Conservation (phyloP, 1,140 invertebrate species). For the Drosophila pruinosa region DNA sequence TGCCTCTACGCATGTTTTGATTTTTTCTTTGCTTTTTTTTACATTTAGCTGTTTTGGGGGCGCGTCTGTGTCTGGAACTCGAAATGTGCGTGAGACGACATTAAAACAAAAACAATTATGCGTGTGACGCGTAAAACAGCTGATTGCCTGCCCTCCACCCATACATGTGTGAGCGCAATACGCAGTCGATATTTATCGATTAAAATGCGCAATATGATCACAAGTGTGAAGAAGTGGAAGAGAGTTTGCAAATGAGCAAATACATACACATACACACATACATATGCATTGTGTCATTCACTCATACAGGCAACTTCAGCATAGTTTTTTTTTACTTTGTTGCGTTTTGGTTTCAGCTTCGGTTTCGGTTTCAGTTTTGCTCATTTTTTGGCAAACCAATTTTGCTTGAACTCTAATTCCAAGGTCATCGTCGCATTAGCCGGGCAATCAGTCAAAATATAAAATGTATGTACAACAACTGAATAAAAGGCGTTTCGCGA, state of each 20-base stretch:
- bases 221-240: neutral
- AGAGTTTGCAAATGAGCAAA: neutral
- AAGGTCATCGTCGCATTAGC: constrained; percentile 64
- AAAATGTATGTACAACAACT: constrained; percentile 7
- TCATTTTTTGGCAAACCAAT: constrained; percentile 31
- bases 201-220: constrained; percentile 8
- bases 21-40: constrained; percentile 16
- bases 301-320: constrained; percentile 1
- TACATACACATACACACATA: neutral
- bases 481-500: constrained; percentile 24
- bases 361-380: constrained; percentile 51
- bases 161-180: neutral
- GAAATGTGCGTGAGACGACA: constrained; percentile 37
- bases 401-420: constrained; percentile 60
- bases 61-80: constrained; percentile 55
- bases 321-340: constrained; percentile 27
- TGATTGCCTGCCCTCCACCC: too few relatives aligned
- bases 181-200: neutral
- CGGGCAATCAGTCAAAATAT: constrained; percentile 60
- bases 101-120: constrained; percentile 4
- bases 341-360: constrained; percentile 39
- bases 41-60: constrained; percentile 42
- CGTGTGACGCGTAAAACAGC: constrained; percentile 36
- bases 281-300: constrained; percentile 2
- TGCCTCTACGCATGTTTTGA: constrained; percentile 51